Evolutionary conservation across 2,797 vertebrate species (phyloP), one percentile per base, ranked within the genome.

Genomic region (Eospalax fontanierii): DNA sequence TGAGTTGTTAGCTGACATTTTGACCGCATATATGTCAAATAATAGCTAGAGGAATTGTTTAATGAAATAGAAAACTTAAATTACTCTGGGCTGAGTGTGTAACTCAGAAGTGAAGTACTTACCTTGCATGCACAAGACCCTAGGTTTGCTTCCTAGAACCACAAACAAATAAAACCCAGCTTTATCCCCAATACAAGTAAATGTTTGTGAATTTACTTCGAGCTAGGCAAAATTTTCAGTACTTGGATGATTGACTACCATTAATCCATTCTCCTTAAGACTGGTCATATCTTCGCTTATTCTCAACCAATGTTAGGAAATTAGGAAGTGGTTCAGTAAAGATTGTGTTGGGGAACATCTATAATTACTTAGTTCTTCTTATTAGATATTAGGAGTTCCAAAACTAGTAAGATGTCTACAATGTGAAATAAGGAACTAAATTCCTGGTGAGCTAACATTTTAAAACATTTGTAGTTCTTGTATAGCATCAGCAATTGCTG

Each of bases 201-300:
- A 75, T 70, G 40, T 89, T 93, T 95, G 75, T 70, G 26, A 94
- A 92, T 73, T 59, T 75, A 84, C 71, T 71, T 93, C 33, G 71
- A 6, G 33, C 87, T 66, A 83, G 50, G 15, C 59, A 90, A 88
- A 70, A 26, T 63, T 68, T 91, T 90, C 43, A 86, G 26, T 82
- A 61, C 65, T 50, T 57, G 24, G 46, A 40, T 38, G 30, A 66
- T 9, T 54, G 43, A 40, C 35, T 82, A 35, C 28, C 54, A 14
- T 70, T 90, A 75, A 30, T 66, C 43, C 21, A 81, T 18, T 88
- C 15, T 80, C 2, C 2, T 75, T 78, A 73, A 22, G 26, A 89
- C 50, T 84, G 38, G 3, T 15, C 22, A 66, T 94, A 19, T 89
- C n/a, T 96, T 96, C 90, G 38, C 50, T 92, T 89, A 61, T 50